Percentiles rank a stretch among this genome's conserved stretches.
These are phyloP conservation scores for Actinostola sp. DNA, from an alignment of 92 coral and sea anemone species.

Conservation along the genomic window DNA sequence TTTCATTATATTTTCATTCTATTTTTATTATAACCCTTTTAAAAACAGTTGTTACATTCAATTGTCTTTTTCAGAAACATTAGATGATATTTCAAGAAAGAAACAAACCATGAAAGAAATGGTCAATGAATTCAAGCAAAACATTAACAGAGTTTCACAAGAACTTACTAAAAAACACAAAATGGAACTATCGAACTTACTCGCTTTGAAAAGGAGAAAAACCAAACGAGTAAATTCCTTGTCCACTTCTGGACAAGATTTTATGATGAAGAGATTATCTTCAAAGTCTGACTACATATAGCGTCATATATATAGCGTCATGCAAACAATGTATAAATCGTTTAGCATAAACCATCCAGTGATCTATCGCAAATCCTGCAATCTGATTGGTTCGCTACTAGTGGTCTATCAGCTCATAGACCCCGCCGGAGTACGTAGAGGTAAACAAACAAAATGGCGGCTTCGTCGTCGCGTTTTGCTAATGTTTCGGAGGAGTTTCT, in stretches of 20 bases:
- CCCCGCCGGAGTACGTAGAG: too few species aligned
- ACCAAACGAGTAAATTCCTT: neutral
- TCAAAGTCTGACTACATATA: neutral
- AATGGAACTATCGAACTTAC: constrained; percentile 6
- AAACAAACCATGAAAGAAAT: constrained; percentile 28
- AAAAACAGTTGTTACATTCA: neutral
- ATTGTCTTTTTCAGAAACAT: neutral
- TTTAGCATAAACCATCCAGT: too few species aligned
- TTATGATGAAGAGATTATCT: neutral
- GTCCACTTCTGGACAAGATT: neutral
- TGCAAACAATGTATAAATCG: too few species aligned
- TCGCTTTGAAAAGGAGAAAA: constrained; percentile 2
- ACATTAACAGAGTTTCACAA: neutral
- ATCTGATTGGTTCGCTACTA: too few species aligned
- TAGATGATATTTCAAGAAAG: neutral
- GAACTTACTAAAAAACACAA: constrained; percentile 33
- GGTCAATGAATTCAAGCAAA: constrained; percentile 34
- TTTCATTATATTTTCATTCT: neutral
- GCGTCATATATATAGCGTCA: too few species aligned
- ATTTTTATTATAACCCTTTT: neutral
- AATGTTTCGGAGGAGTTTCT: too few species aligned
- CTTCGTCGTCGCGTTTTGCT: too few species aligned
- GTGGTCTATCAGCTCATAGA: too few species aligned
- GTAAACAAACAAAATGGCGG: too few species aligned
- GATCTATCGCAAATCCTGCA: too few species aligned